These are phyloP conservation scores for Heliconius eleuchia DNA, from an alignment of 1,140 invertebrate genomes.

Conservation along the genomic window DNA sequence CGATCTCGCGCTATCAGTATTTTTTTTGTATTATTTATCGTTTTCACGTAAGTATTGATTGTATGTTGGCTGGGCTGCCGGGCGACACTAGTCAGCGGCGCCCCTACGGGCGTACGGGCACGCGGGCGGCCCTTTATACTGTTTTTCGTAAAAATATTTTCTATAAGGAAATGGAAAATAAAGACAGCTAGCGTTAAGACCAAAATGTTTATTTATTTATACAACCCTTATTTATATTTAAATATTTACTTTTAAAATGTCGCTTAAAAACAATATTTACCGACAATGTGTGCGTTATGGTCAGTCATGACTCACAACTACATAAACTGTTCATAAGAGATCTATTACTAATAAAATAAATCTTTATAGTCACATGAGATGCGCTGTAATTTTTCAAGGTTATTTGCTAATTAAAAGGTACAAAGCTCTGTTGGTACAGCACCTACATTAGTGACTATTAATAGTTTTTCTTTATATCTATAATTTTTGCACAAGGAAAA, in stretches of 20 bases:
- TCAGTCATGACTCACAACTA: no score
- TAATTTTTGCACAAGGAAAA: background rate
- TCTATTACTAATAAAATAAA: background rate
- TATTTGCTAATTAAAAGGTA: background rate
- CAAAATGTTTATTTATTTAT: constrained; percentile 58
- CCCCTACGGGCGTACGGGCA: constrained; percentile 55
- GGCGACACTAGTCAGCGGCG: constrained; percentile 69
- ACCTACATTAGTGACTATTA: constrained; percentile 1
- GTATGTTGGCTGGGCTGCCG: constrained; percentile 65
- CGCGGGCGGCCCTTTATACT: constrained; percentile 66
- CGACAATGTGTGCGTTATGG: no score
- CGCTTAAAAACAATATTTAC: background rate
- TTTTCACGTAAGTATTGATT: constrained; percentile 76
- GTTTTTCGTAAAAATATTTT: constrained; percentile 78
- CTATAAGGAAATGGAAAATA: constrained; percentile 81
- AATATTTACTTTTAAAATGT: background rate
- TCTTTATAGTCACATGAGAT: background rate
- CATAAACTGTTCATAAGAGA: background rate
- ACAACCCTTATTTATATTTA: background rate
- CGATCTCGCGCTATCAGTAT: constrained; percentile 74
- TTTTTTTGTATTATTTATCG: constrained; percentile 78
- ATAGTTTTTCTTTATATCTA: background rate
- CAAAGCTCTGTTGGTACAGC: background rate
- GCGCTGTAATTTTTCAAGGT: constrained; percentile 7
- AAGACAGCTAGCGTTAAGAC: constrained; percentile 80